Evolutionary conservation across 2,113 vertebrate species (phyloP), one percentile per base, ranked within the genome.

Genomic region (Rhizomys pruinosus): DNA sequence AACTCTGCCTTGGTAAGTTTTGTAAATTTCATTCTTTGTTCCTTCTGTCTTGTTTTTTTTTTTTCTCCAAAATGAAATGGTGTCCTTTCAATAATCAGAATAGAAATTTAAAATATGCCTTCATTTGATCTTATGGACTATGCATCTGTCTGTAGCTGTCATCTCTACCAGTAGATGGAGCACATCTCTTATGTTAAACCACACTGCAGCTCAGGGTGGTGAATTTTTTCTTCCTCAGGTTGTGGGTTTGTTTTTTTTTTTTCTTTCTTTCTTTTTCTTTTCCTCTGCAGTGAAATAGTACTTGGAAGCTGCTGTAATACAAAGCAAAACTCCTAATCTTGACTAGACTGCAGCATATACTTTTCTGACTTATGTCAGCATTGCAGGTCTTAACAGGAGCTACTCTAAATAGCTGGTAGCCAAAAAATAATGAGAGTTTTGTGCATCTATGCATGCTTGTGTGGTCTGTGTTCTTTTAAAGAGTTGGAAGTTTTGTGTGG

Each of bases 101-200:
- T 3, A 52, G 64, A 61, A 72, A 25, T 90, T 81, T 13, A 81
- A 84, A 93, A 92, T 0, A 0, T 11, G 34, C 5, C 66, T 91
- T 71, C 66, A 25, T 92, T 91, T 61, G 27, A 11, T 57, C 93
- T 59, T 4, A 27, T 0, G 3, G 23, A 44, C 22, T 84, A 25
- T 61, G 23, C 55, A 15, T 92, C 34, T 84, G 3, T 10, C 44
- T 81, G 93, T 74, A 68, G 29, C 91, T 34, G 5, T 73, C 27
- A 0, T 6, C 72, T 52, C 4, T 39, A 93, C 97, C 98, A 95
- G 97, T 66, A 98, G 98, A 93, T 98, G 98, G 98, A 94, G 97
- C 95, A 95, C 98, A 96, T 47, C 96, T 95, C 93, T 97, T 96
- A 64, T 5, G 87, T 78, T 90, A 96, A 96, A 89, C 73, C 52